phyloP scores from a whole-genome alignment of 2,888 invertebrate genomes.

The Bimastos eiseni region DNA sequence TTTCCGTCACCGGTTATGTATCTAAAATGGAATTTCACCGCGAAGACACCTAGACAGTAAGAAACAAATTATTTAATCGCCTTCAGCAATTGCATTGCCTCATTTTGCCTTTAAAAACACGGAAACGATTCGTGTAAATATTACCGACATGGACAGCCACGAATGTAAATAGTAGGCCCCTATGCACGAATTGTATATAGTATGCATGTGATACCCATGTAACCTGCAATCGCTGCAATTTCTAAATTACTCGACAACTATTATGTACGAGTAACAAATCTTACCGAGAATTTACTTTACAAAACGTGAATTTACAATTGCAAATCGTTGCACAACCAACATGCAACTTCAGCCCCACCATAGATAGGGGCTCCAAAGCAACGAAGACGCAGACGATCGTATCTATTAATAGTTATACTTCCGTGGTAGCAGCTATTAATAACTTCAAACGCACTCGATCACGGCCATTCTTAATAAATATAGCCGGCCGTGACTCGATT shows the following conservation, averaged over 20 bases:
- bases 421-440: too few species aligned
- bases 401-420: too few species aligned
- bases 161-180: too few species aligned
- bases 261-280: neutral
- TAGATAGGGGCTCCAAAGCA: too few species aligned
- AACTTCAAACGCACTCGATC: too few species aligned
- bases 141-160: too few species aligned
- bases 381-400: too few species aligned
- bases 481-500: too few species aligned
- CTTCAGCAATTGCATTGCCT: neutral
- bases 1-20: neutral
- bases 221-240: neutral
- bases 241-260: neutral
- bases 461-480: too few species aligned
- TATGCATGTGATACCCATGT: neutral
- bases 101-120: neutral
- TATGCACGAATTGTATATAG: neutral
- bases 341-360: too few species aligned
- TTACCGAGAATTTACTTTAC: neutral
- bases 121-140: neutral
- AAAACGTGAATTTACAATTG: neutral
- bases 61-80: neutral
- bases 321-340: neutral
- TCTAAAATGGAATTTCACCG: too few species aligned
- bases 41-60: neutral